Base-by-base conservation (phyloP, 2,888 invertebrate genomes). In the Morpho helenor region DNA sequence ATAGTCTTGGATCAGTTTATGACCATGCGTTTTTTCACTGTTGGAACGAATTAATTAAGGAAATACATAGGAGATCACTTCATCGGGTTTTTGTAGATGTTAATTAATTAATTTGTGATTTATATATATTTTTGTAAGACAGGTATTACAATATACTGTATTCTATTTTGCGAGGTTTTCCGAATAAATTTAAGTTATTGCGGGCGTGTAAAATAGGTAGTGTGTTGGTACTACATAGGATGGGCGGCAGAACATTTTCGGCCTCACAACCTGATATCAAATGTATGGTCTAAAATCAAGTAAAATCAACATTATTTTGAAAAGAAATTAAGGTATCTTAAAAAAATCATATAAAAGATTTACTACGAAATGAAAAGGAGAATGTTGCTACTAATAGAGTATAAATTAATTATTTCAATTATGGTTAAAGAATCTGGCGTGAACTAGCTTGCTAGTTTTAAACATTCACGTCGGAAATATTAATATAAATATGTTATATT, bases 161-260 rank as follows among this genome's bases (percentile, higher is more conserved):
- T 47, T 47, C 23, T 42, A 54, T 54, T 45, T 45, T 45, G 46
- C 47, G 40, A 23, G 31, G 42, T 55, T 31, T 55, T 43, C 31
- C 8, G 41, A 51, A 56, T 57, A 57, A 57, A 64, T 68, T 61
- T 62, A 49, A 64, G 65, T 66, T 71, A 70, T 73, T 69, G 70
- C 67, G 56, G 58, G 59, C 62, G 68, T 69, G 72, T 67, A 69
- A 67, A 71, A 70, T 67, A 66, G 64, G 64, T 69, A 65, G 63
- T 66, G 63, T 66, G 63, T 50, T 49, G 56, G 67, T 60, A 60
- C 65, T 61, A 67, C 68, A 69, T 68, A 71, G 68, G 63, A 61
- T 58, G 56, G 63, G 63, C 58, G 60, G 56, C 60, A 55, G 57
- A 63, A 61, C 63, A 63, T 61, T 62, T 62, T 55, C 60, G 57